phyloP scores from a whole-genome alignment of 2,113 vertebrate genomes.

The Dasypus novemcinctus region DNA sequence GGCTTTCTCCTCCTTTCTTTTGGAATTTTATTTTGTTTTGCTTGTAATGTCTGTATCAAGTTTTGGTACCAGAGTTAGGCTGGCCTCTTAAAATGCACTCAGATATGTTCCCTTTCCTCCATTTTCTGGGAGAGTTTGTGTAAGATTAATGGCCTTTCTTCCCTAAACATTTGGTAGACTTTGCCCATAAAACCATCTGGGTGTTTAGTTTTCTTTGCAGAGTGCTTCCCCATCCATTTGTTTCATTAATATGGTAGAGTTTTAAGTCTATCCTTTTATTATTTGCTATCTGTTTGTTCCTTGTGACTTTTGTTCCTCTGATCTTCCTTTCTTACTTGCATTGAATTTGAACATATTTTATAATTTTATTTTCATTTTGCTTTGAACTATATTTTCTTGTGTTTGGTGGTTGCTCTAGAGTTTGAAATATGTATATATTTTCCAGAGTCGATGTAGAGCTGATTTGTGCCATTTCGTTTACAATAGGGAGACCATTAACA shows the following conservation, averaged over 20 bases:
- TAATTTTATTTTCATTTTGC: not conserved
- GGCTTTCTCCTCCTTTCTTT: not conserved
- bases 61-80: not conserved
- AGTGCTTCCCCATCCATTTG: not conserved
- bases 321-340: not conserved
- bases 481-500: not conserved
- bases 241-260: not conserved
- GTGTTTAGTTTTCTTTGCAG: not conserved
- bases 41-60: not conserved
- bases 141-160: not conserved
- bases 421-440: not conserved
- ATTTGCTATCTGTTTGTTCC: not conserved
- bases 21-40: not conserved
- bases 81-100: not conserved
- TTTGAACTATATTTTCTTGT: not conserved
- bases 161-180: not conserved
- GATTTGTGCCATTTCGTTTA: not conserved
- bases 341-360: not conserved
- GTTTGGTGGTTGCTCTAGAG: not conserved
- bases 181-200: not conserved
- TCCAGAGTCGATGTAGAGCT: not conserved
- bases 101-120: not conserved
- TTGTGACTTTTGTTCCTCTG: not conserved
- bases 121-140: not conserved
- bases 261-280: not conserved